Evolutionary conservation across 2,888 invertebrate species (phyloP), one percentile per base, ranked within the genome.

Genomic region (Cryptus viduatorius): DNA sequence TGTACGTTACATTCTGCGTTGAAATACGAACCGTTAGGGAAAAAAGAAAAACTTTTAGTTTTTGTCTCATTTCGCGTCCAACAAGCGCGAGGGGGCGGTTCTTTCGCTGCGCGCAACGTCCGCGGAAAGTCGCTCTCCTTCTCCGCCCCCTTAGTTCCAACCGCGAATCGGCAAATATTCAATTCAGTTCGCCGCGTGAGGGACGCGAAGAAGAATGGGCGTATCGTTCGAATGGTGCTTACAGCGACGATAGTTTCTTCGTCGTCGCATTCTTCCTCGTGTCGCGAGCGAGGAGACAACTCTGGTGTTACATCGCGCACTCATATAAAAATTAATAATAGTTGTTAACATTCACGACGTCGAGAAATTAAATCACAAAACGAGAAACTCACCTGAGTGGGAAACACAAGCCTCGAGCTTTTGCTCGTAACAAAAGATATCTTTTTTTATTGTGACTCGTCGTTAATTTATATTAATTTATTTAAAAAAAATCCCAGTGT

Each of bases 171-270:
- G 78, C 79, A 82, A 86, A 77, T 75, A 86, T 90, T 90, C 87
- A 88, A 87, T 89, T 89, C 89, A 90, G 91, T 89, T 89, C 86
- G 89, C 88, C 83, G 81, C 86, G 86, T 78, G 86, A 76, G 88
- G 88, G 86, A 88, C 81, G 88, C 88, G 89, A 86, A 86, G 84
- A 88, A 87, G 89, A 88, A 88, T 89, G 88, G 86, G 86, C 87
- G 89, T 90, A 88, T 82, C 89, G 86, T 88, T 86, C 85, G 73
- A 86, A 81, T 79, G 44, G 65, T 76, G 73, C 24, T 75, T 48
- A 31, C 69, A 65, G 42, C 50, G 37, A 48, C 29, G 48, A n/a
- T 37, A 71, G 16, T 64, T 53, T 71, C 42, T 19, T n/a, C 14
- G 16, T 76, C 59, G 48, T 42, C 46, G 50, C 69, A 79, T 69